These are phyloP conservation scores for Litoditis marina DNA, from an alignment of 2,888 invertebrate species.

Conservation along the genomic window DNA sequence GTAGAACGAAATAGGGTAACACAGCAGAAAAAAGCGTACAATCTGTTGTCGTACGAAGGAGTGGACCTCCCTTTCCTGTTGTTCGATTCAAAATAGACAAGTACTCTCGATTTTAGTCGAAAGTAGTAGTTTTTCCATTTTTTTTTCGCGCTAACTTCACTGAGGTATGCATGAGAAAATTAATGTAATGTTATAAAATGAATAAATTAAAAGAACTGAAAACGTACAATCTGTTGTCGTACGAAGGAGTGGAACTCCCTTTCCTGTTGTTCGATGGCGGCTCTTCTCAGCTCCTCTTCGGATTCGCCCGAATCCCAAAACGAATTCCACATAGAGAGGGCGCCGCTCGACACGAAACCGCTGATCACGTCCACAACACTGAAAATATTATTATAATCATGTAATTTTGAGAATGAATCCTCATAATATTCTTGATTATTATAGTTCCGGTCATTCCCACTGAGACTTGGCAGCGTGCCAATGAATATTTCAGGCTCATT, in stretches of 20 bases:
- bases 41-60: slow-evolving; percentile 51
- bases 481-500: too few species aligned
- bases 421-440: too few species aligned
- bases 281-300: slow-evolving; percentile 13
- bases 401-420: too few species aligned
- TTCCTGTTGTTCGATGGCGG: slow-evolving; percentile 35
- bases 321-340: background rate
- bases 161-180: too few species aligned
- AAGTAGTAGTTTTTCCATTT: too few species aligned
- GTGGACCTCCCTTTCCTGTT: slow-evolving; percentile 50
- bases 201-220: background rate
- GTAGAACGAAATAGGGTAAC: too few species aligned
- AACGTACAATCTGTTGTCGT: slow-evolving; percentile 53
- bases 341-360: slow-evolving; percentile 5
- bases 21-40: slow-evolving; percentile 35
- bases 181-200: too few species aligned
- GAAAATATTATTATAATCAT: slow-evolving; percentile 1
- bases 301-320: slow-evolving; percentile 3
- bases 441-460: too few species aligned
- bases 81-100: too few species aligned
- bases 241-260: slow-evolving; percentile 56
- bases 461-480: too few species aligned
- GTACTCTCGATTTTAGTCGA: too few species aligned
- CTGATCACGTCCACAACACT: slow-evolving; percentile 7
- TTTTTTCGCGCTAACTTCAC: too few species aligned